A percentile compares a stretch with the other conserved stretches of the same genome.
These are phyloP conservation scores for Hyppa rectilinea DNA, from an alignment of 2,888 invertebrate species.

Conservation along the genomic window DNA sequence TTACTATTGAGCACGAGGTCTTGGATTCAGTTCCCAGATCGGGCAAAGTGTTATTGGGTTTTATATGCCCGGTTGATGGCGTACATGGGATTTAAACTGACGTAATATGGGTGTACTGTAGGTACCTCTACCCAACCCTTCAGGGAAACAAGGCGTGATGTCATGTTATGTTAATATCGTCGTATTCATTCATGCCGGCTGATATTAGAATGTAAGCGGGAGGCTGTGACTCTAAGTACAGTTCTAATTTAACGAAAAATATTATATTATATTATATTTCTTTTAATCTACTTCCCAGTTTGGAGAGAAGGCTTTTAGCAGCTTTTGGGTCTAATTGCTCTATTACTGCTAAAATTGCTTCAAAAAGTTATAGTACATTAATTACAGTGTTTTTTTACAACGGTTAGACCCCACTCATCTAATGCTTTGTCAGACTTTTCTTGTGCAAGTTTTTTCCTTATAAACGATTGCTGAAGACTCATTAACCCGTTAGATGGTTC, in stretches of 20 bases:
- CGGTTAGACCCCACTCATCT: slow-evolving; percentile 26
- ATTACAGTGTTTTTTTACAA: slow-evolving; percentile 16
- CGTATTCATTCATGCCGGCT: neutral
- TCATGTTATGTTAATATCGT: too few relatives aligned
- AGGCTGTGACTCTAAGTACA: neutral
- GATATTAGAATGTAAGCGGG: neutral
- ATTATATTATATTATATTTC: too few relatives aligned
- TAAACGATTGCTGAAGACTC: slow-evolving; percentile 46
- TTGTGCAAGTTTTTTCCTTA: slow-evolving; percentile 45
- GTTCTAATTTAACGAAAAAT: slow-evolving; percentile 4
- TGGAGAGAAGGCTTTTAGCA: slow-evolving; percentile 1
- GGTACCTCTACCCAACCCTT: too few relatives aligned
- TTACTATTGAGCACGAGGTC: too few relatives aligned
- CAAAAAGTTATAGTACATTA: slow-evolving; percentile 10
- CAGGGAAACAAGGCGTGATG: too few relatives aligned
- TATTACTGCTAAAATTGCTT: slow-evolving; percentile 16
- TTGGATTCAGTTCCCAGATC: too few relatives aligned
- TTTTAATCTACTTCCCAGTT: neutral
- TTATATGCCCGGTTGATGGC: too few relatives aligned
- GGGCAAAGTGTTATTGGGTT: too few relatives aligned
- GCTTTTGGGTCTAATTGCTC: slow-evolving; percentile 28
- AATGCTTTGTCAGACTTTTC: slow-evolving; percentile 41
- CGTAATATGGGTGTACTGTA: too few relatives aligned
- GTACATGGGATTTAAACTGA: too few relatives aligned
- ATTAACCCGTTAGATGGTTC: slow-evolving; percentile 57